These are phyloP conservation scores for Drosophila aff. DNA, from an alignment of 1,140 invertebrate genomes.

Conservation along the genomic window DNA sequence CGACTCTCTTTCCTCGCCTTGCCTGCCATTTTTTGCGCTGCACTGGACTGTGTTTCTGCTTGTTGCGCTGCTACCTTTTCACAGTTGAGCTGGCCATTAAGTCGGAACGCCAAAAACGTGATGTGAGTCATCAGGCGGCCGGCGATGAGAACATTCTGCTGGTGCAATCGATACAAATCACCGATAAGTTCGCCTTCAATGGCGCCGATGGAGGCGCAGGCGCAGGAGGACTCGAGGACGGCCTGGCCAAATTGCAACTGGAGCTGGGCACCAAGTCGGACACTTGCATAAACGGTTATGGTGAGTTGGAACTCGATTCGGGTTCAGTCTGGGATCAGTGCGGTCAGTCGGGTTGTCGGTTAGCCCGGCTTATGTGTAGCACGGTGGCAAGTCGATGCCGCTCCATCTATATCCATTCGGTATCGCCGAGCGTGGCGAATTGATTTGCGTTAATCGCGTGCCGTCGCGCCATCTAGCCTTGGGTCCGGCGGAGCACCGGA, in stretches of 20 bases:
- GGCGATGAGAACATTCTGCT: conserved; percentile 93
- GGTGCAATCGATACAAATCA: conserved; percentile 96
- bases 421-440: conserved; percentile 65
- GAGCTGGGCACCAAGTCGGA: conserved; percentile 77
- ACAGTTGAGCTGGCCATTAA: conserved; percentile 75
- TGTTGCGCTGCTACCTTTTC: conserved; percentile 59
- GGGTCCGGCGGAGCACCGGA: neutral
- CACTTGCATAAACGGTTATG: conserved; percentile 84
- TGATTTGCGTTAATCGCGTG: conserved; percentile 78
- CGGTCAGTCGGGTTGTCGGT: conserved; percentile 21
- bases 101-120: conserved; percentile 78
- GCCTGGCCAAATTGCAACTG: conserved; percentile 75
- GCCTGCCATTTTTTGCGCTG: conserved; percentile 32
- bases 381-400: conserved; percentile 42
- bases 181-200: conserved; percentile 96
- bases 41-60: conserved; percentile 18
- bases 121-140: conserved; percentile 85
- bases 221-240: conserved; percentile 49
- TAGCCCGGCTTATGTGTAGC: conserved; percentile 30
- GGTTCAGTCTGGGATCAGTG: conserved; percentile 21
- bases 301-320: conserved; percentile 61
- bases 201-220: conserved; percentile 77
- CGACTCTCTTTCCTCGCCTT: conserved; percentile 28
- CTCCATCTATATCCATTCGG: conserved; percentile 26
- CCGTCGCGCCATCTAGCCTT: conserved; percentile 55